Base-by-base conservation (phyloP, 2,888 invertebrate genomes). In the Andrena haemorrhoa region DNA sequence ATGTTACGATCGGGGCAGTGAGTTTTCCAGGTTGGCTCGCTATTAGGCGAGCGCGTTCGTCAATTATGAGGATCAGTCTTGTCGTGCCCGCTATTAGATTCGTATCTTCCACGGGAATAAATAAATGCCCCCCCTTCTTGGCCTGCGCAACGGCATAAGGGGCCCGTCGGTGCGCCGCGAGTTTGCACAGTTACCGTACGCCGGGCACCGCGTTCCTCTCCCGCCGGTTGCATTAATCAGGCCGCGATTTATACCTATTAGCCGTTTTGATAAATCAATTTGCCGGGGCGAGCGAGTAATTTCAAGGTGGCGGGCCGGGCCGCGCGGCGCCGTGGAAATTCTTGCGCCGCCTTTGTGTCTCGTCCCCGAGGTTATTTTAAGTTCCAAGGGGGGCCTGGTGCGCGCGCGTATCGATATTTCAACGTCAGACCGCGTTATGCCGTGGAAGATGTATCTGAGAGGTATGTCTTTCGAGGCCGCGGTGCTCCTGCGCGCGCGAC, bases 251-350 rank as follows among this genome's bases (percentile, higher is more conserved):
- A 90, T 90, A 84, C 86, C 88, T 86, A 86, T 91, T 90, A 88
- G 84, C 82, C 78, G 66, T 84, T 85, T 88, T 90, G 90, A 91
- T 90, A 90, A 91, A 90, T 90, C 90, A 90, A 91, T 91, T 90
- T 88, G 86, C 86, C 84, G 81, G 73, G 68, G 65, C 23, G 49
- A 53, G 8, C 71, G 71, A 76, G 82, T 63, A 81, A 86, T 88
- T 84, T 82, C 64, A 78, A 53, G 64, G 64, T 65, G 81, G 63
- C 47, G 73, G 61, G 51, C 20, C 12, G 49, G 49, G 8, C 51
- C 16, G 31, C 60, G 60, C 60, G 53, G 61, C 80, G 63, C 66
- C 75, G 75, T 47, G 66, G 63, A 75, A 80, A 81, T 79, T 82
- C 75, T 63, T 61, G 63, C 31, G 70, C 75, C 75, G 80, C 64